phyloP scores from a whole-genome alignment of 2,113 vertebrate genomes.

The Sinocyclocheilus maitianheensis region DNA sequence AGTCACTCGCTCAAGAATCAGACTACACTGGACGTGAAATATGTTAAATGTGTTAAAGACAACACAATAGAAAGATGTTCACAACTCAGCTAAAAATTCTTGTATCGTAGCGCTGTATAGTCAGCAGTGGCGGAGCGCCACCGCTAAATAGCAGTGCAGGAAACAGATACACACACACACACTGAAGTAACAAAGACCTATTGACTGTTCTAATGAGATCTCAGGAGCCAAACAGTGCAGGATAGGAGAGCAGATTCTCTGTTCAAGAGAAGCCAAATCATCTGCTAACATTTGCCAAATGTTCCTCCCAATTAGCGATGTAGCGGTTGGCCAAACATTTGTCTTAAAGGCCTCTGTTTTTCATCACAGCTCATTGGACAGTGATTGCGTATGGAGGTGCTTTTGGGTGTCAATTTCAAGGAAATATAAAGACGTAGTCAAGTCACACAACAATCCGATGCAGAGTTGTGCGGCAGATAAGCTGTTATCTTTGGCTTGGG shows the following conservation, averaged over 20 bases:
- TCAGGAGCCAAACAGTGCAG: slow-evolving; percentile 20
- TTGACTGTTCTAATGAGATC: slow-evolving; percentile 39
- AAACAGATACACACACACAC: slow-evolving; percentile 25
- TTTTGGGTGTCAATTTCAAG: slow-evolving; percentile 50
- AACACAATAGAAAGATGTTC: slow-evolving; percentile 11
- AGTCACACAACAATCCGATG: background rate
- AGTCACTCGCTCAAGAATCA: background rate
- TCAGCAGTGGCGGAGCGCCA: background rate
- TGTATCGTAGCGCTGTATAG: background rate
- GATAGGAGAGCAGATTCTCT: slow-evolving; percentile 13
- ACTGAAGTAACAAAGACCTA: slow-evolving; percentile 38
- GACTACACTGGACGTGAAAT: background rate
- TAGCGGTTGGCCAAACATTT: background rate
- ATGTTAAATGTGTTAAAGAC: background rate
- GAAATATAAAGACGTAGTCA: slow-evolving; percentile 7
- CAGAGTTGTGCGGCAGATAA: slow-evolving; percentile 37
- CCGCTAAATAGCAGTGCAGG: background rate
- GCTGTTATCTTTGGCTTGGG: slow-evolving; percentile 28
- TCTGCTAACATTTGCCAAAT: slow-evolving; percentile 1
- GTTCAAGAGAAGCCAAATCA: slow-evolving; percentile 16
- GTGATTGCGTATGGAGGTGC: slow-evolving; percentile 49
- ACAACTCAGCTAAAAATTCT: background rate
- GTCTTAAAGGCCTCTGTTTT: slow-evolving; percentile 26
- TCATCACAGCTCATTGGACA: slow-evolving; percentile 24
- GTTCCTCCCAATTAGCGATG: slow-evolving; percentile 39